phyloP scores from a whole-genome alignment of 1,140 invertebrate genomes.

The Macrobrachium rosenbergii region DNA sequence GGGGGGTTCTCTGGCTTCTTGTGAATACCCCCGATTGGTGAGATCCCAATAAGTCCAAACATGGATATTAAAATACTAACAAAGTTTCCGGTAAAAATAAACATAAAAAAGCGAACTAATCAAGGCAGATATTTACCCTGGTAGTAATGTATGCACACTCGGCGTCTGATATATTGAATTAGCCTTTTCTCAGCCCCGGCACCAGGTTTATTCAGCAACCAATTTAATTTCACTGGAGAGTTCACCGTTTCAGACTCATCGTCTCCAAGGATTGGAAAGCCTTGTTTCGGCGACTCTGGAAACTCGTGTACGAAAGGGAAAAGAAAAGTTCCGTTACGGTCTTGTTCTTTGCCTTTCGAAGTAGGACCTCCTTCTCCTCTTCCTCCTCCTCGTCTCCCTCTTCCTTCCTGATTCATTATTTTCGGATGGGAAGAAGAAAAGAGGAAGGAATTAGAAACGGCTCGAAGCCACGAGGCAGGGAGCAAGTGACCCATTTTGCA shows the following conservation, averaged over 20 bases:
- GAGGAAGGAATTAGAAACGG: no score
- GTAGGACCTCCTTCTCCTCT: neutral
- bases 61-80: slow-evolving; percentile 62
- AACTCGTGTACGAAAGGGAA: neutral
- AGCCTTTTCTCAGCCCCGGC: slow-evolving; percentile 59
- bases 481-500: no score
- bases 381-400: neutral
- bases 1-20: slow-evolving; percentile 19
- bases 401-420: neutral
- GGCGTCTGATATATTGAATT: slow-evolving; percentile 64
- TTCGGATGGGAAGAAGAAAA: no score
- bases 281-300: neutral
- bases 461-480: no score
- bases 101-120: slow-evolving; percentile 60
- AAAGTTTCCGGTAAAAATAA: slow-evolving; percentile 58
- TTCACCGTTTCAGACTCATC: slow-evolving; percentile 51
- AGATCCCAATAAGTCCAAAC: slow-evolving; percentile 58
- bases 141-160: slow-evolving; percentile 58
- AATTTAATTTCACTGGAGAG: slow-evolving; percentile 51
- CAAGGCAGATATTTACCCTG: slow-evolving; percentile 58
- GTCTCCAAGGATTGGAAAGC: slow-evolving; percentile 30
- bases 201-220: neutral
- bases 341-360: neutral
- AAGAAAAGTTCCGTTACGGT: neutral
- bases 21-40: slow-evolving; percentile 39